These are phyloP conservation scores for Epinephelus cyanopodus DNA, from an alignment of 2,113 vertebrate genomes.

Conservation along the genomic window DNA sequence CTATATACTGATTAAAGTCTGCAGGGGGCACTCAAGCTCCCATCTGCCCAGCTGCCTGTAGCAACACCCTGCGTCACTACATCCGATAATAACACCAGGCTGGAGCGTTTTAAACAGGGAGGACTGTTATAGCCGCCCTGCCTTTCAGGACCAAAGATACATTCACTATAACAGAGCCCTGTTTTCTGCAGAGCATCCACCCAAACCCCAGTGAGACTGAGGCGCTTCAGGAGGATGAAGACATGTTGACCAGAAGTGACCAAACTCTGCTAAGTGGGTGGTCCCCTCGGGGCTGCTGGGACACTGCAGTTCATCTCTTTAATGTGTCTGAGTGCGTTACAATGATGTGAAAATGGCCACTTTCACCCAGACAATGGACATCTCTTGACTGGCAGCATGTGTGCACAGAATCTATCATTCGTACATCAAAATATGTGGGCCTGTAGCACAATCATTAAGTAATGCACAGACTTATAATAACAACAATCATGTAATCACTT, in stretches of 20 bases:
- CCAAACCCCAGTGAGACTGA: background rate
- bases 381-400: constrained; percentile 54
- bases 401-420: constrained; percentile 37
- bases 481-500: no score
- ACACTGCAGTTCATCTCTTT: constrained; percentile 65
- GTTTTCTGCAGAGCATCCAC: constrained; percentile 7
- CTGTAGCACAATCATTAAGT: background rate
- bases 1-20: constrained; percentile 20
- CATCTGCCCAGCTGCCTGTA: constrained; percentile 26
- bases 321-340: constrained; percentile 68
- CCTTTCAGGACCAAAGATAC: background rate
- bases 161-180: background rate
- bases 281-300: constrained; percentile 63
- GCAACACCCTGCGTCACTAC: constrained; percentile 52
- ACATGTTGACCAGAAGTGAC: constrained; percentile 63
- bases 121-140: background rate
- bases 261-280: constrained; percentile 79
- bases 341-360: constrained; percentile 70
- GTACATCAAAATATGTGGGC: constrained; percentile 6
- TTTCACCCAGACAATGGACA: constrained; percentile 51
- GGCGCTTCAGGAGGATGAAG: constrained; percentile 15
- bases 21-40: constrained; percentile 66
- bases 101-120: constrained; percentile 14
- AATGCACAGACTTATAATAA: background rate
- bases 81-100: constrained; percentile 47